These are phyloP conservation scores for Antechinus stuartii DNA, from an alignment of 2,113 vertebrate species.

Conservation along the genomic window DNA sequence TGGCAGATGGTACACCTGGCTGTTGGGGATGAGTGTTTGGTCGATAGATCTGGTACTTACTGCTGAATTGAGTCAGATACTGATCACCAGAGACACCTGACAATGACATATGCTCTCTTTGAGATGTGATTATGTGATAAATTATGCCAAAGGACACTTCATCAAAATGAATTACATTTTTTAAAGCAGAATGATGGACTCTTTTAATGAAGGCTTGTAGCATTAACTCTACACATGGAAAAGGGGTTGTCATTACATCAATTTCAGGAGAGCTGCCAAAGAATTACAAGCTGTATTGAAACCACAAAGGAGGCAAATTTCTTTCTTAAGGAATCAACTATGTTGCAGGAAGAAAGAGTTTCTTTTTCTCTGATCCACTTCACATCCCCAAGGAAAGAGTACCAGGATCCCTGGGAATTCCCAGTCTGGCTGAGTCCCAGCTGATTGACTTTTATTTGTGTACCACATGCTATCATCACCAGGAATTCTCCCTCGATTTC, in stretches of 20 bases:
- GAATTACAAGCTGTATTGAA: constrained; percentile 52
- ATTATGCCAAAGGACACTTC: constrained; percentile 31
- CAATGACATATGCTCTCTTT: constrained; percentile 33
- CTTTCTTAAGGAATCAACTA: constrained; percentile 43
- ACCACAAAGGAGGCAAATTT: constrained; percentile 38
- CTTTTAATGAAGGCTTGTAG: constrained; percentile 58
- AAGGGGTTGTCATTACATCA: background rate
- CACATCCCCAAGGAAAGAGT: constrained; percentile 47
- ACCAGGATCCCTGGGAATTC: constrained; percentile 7
- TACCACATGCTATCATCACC: background rate
- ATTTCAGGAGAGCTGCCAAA: constrained; percentile 55
- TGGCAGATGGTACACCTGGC: background rate
- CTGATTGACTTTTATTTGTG: constrained; percentile 43
- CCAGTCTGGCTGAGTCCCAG: constrained; percentile 8
- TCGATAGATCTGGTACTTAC: background rate
- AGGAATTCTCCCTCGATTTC: constrained; percentile 45
- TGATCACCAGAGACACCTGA: background rate
- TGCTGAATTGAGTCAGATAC: background rate
- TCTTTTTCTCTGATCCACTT: constrained; percentile 15
- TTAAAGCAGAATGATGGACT: constrained; percentile 23
- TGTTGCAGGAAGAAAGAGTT: constrained; percentile 32
- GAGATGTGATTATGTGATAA: constrained; percentile 44
- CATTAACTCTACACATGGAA: constrained; percentile 38
- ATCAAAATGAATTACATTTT: constrained; percentile 54
- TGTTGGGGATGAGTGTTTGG: background rate